Conservation (phyloP, 2,113 vertebrate species). For the Pollachius pollachius region DNA sequence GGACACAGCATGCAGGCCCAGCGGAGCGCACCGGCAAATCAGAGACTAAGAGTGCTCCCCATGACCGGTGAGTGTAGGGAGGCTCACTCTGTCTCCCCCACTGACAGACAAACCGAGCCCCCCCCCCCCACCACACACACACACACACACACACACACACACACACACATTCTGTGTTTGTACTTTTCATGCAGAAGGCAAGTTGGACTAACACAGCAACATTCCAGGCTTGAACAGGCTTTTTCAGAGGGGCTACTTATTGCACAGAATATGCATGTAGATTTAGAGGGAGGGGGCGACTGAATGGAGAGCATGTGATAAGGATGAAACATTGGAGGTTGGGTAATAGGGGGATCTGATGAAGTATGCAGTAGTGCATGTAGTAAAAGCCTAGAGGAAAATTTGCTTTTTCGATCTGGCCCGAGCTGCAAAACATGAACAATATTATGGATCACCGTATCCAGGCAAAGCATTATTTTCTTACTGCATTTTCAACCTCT, state of each 20-base stretch:
- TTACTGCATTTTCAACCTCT: constrained; percentile 10
- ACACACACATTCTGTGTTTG: not conserved
- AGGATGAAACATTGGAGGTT: no score
- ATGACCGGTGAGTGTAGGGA: not conserved
- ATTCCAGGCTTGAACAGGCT: no score
- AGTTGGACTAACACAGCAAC: no score
- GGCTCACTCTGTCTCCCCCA: not conserved
- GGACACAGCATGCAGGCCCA: no score
- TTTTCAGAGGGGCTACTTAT: constrained; percentile 37
- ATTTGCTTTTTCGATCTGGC: constrained; percentile 32
- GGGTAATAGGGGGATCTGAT: constrained; percentile 37
- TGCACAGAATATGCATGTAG: no score
- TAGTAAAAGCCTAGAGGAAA: not conserved
- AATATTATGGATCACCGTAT: constrained; percentile 37
- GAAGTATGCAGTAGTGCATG: constrained; percentile 13
- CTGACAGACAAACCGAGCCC: constrained; percentile 26
- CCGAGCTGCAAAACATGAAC: constrained; percentile 37
- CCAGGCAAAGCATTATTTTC: not conserved
- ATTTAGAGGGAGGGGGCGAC: constrained; percentile 35
- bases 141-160: constrained; percentile 2
- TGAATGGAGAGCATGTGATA: not conserved
- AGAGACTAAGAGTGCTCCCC: no score
- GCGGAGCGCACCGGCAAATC: no score
- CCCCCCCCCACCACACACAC: constrained; percentile 18
- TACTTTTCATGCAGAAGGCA: not conserved